Evolutionary conservation across 2,113 vertebrate genomes (phyloP), one percentile per base, ranked within the genome.

Genomic region (Pygoscelis antarcticus): DNA sequence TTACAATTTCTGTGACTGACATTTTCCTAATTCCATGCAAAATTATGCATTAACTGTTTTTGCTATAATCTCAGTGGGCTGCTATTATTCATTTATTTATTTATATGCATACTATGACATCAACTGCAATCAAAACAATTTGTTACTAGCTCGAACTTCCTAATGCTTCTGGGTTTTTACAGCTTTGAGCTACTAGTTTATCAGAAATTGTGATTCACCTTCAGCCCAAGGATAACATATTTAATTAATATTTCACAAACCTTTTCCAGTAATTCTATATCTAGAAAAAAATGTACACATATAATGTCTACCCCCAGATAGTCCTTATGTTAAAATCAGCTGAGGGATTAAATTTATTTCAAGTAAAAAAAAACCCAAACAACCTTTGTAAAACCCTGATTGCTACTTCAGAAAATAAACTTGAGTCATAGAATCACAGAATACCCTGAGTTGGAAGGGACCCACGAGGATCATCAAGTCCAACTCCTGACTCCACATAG

Each of bases 21-120:
- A 51, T 86, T 93, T 96, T 92, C 82, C 65, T 91, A 91, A 89
- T 93, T 81, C n/a, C 52, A 70, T 87, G 69, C 30, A 97, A 97
- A 95, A 77, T 58, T 44, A 78, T 78, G 21, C 22, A 42, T 66
- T 91, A 92, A 93, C n/a, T 92, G 14, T 11, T 65, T 94, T 83
- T 89, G 38, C 29, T 81, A 42, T 84, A 76, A 79, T 97, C 83
- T 90, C 84, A 47, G 30, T 68, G 77, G 84, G 36, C 25, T 92
- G 38, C 29, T 83, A 20, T 40, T 85, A 66, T 81, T 88, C 13
- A 79, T 89, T 91, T 54, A 89, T 95, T 93, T 80, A 96, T 91
- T 97, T 94, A 49, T 69, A 44, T 61, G 55, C 34, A 68, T 86
- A 54, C 68, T 71, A 82, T 90, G 49, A 64, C 32, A 87, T 72